Conservation (phyloP, 92 coral and sea anemone species). For the Epizoanthus fatuus region DNA sequence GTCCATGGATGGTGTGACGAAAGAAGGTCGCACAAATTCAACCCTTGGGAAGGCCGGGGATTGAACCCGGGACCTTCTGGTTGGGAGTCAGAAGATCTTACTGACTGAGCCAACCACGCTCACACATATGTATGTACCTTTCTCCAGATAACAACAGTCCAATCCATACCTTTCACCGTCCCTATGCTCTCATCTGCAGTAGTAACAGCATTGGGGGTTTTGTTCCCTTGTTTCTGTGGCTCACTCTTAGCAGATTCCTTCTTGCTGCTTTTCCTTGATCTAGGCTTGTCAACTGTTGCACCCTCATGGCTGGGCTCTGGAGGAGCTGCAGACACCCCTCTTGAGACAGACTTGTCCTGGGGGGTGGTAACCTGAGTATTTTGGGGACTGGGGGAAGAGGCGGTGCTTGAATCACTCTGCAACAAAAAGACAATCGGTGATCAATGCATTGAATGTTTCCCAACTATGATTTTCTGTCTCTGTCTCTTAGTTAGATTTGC, state of each 20-base stretch:
- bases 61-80: too few relatives aligned
- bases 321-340: neutral
- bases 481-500: too few relatives aligned
- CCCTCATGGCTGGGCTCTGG: slow-evolving; percentile 16
- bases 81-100: too few relatives aligned
- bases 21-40: too few relatives aligned
- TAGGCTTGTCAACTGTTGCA: neutral
- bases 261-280: neutral
- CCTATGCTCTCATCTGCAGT: slow-evolving; percentile 7
- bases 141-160: neutral
- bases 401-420: slow-evolving; percentile 22
- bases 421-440: neutral
- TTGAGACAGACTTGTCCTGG: neutral
- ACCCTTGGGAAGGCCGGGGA: too few relatives aligned
- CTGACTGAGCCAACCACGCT: too few relatives aligned
- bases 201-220: neutral
- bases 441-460: too few relatives aligned
- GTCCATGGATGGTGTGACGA: too few relatives aligned
- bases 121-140: too few relatives aligned
- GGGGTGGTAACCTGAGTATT: slow-evolving; percentile 8
- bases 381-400: slow-evolving; percentile 21
- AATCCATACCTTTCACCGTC: slow-evolving; percentile 29
- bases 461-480: too few relatives aligned
- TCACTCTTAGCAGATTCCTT: neutral
- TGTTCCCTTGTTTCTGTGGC: neutral